Evolutionary conservation across 2,888 invertebrate genomes (phyloP), one percentile per base, ranked within the genome.

Genomic region (Mythimna loreyi): DNA sequence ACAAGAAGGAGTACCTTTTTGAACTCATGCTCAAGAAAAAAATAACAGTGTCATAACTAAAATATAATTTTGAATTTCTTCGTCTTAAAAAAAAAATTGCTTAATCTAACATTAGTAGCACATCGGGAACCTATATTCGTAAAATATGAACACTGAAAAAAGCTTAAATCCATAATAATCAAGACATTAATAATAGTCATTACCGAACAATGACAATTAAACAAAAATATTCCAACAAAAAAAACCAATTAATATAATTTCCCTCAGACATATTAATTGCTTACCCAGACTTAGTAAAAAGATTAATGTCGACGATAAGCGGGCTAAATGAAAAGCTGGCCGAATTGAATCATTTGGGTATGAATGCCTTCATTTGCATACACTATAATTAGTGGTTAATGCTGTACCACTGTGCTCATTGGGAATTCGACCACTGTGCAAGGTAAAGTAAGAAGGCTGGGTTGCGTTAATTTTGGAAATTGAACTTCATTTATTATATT

Each of bases 281-380:
- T 72, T 72, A 80, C 80, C 79, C 82, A 78, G 79, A 84, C 80
- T 83, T 81, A 60, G 74, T 83, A 74, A 85, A 87, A 86, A 91
- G 92, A 92, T 93, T 87, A 89, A 88, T 90, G 88, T 75, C 50
- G 56, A 57, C 84, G 93, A 94, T 93, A 93, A 87, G 86, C 72
- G 83, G 75, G 78, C 88, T 90, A 91, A 93, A 93, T 93, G 91
- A 92, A 93, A 93, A 92, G 88, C 86, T 86, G 84, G 79, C 83
- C 82, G 92, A 92, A 94, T 95, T 93, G 93, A 94, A 93, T 92
- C 90, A 93, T 93, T 94, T 91, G 90, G 90, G 88, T 91, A 91
- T 90, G 87, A 91, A 92, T 89, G 87, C 80, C 86, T 90, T 91
- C 89, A 94, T 95, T 94, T 93, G 90, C 93, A 94, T 94, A 91